Conservation (phyloP, 2,888 invertebrate species). For the Apodemia hepburni region DNA sequence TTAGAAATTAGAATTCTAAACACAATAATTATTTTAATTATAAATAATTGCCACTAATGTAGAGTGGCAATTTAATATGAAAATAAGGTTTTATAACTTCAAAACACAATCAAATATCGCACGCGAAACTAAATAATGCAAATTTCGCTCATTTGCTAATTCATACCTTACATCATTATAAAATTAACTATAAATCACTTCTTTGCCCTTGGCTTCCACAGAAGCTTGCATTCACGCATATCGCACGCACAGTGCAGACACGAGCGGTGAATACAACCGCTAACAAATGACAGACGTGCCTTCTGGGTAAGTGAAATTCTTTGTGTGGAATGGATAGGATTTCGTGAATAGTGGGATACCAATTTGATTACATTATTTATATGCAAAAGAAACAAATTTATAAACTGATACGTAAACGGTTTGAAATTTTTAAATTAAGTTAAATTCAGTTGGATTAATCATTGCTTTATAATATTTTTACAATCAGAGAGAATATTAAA, state of each 20-base stretch:
- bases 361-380: not conserved
- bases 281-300: constrained; percentile 49
- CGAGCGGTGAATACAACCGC: constrained; percentile 19
- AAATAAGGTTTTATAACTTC: not conserved
- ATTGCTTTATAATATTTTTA: too few relatives aligned
- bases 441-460: too few relatives aligned
- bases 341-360: constrained; percentile 6
- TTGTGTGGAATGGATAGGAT: constrained; percentile 3
- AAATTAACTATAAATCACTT: constrained; percentile 25
- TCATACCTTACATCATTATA: constrained; percentile 15
- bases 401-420: too few relatives aligned
- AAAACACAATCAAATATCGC: not conserved
- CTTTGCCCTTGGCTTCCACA: constrained; percentile 57
- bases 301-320: constrained; percentile 36
- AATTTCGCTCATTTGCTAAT: not conserved
- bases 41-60: too few relatives aligned
- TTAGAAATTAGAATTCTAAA: too few relatives aligned
- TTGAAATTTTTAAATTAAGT: too few relatives aligned
- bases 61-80: too few relatives aligned
- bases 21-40: too few relatives aligned
- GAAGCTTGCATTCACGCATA: constrained; percentile 59
- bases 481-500: too few relatives aligned
- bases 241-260: constrained; percentile 36
- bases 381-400: not conserved
- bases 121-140: not conserved